Evolutionary conservation across 2,888 invertebrate species (phyloP).

Genomic region (Sinelater perroti): DNA sequence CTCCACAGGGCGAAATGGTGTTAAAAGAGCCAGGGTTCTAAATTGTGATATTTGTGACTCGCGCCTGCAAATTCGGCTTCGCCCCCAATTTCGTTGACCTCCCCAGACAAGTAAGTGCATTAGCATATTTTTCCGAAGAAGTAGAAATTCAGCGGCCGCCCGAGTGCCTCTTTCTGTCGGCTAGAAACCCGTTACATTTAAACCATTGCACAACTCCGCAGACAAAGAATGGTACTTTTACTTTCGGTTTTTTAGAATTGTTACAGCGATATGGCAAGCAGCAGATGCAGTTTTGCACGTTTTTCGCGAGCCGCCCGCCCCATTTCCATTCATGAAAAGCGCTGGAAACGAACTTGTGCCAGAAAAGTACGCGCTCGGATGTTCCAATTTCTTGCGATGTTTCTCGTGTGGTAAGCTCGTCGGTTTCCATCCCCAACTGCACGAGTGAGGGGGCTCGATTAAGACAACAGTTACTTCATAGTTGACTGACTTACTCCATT

Average conservation of each 20-base stretch:
- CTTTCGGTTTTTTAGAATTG: conserved; percentile 13
- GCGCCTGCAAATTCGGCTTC: conserved; percentile 5
- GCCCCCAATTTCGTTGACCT: conserved; percentile 4
- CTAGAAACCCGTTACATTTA: conserved; percentile 17
- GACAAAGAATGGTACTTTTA: conserved; percentile 21
- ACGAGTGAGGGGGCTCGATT: too few species aligned
- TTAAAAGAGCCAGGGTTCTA: conserved; percentile 29
- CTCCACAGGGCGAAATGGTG: conserved; percentile 15
- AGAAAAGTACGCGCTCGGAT: too few species aligned
- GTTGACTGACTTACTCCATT: conserved; percentile 20
- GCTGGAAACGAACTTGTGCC: too few species aligned
- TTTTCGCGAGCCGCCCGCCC: too few species aligned
- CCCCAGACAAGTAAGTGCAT: conserved; percentile 12
- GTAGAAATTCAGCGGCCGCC: too few species aligned
- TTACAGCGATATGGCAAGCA: too few species aligned
- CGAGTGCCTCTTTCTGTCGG: background rate
- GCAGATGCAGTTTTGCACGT: too few species aligned
- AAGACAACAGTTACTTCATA: conserved; percentile 16
- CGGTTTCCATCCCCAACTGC: too few species aligned
- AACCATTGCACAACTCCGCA: conserved; percentile 14
- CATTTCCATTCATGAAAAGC: too few species aligned
- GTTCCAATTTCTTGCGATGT: too few species aligned
- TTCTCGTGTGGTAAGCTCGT: too few species aligned
- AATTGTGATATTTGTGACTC: conserved; percentile 25
- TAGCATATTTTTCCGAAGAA: conserved; percentile 4